phyloP scores from a whole-genome alignment of 2,888 invertebrate genomes.

The Eubasilissa splendida region DNA sequence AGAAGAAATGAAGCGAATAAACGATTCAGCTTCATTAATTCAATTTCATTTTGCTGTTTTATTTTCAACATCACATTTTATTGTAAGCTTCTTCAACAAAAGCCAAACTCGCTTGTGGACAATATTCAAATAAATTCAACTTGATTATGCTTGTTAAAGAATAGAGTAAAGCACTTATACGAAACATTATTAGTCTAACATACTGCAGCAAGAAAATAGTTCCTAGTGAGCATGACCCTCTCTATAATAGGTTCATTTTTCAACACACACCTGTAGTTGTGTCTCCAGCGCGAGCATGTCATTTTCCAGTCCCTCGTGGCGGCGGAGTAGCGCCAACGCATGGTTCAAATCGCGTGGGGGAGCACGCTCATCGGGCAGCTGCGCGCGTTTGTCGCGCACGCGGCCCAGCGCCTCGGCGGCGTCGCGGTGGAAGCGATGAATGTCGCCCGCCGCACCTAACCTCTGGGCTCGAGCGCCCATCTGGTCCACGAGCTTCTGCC shows the following conservation, averaged over 20 bases:
- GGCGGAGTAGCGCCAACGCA: constrained; percentile 85
- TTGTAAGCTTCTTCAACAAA: not conserved
- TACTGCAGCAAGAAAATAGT: too few species aligned
- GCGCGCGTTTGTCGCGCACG: constrained; percentile 89
- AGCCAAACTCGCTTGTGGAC: too few species aligned
- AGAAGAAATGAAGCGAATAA: too few species aligned
- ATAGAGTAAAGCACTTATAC: not conserved
- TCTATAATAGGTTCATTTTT: not conserved
- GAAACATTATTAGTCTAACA: not conserved
- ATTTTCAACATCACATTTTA: not conserved
- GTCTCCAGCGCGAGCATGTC: constrained; percentile 94
- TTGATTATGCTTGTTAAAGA: not conserved
- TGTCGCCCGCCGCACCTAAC: constrained; percentile 94
- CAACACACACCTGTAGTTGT: constrained; percentile 80
- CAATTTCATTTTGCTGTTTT: too few species aligned
- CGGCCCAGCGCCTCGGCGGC: constrained; percentile 91
- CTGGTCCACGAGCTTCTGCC: constrained; percentile 91
- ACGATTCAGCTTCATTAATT: too few species aligned
- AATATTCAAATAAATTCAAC: not conserved
- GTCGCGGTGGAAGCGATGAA: constrained; percentile 97
- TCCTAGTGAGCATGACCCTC: not conserved
- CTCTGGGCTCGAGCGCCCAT: constrained; percentile 90
- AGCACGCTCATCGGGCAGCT: constrained; percentile 85
- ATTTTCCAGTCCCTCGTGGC: constrained; percentile 94
- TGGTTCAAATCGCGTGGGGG: constrained; percentile 88